Base-by-base conservation (phyloP, 1,140 invertebrate genomes). In the Berghia stephanieae region DNA sequence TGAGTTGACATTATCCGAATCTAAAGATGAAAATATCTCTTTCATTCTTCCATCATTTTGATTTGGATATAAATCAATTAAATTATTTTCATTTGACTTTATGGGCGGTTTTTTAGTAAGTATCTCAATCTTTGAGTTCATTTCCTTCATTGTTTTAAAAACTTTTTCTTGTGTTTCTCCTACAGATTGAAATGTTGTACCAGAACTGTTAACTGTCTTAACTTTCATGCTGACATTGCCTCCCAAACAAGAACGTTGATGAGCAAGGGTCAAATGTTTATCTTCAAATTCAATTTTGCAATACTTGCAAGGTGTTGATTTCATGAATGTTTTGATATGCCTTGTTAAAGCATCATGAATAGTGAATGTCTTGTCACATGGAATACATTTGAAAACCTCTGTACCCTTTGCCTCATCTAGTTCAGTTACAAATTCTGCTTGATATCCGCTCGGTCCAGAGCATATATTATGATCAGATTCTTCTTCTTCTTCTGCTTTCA, bases 231-330 rank as follows among this genome's bases (percentile, higher is more conserved):
- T 16, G 10, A 63, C 18, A 34, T 52, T 10, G 2, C 24, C 27
- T 18, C 74, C 74, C 0, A 76, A 34, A 68, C 74, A 76, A 18
- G 74, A 76, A 2, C 74, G 3, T 43, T 75, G 73, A 36, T 67
- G 74, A 44, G 21, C 42, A 0, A 67, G 46, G 42, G 60, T 49
- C 44, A 76, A 21, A 31, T 76, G 74, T 31, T 76, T 76, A 34
- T 76, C 63, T 43, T 76, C 74, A 68, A 76, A 76, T 34, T 49
- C 24, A 24, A 34, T n/a, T n/a, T 36, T 38, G 34, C 74, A 76
- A 63, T 76, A 68, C 44, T 68, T 76, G 42, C 74, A 76, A 16
- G 74, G 5, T 1, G 74, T 76, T 10, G 42, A 5, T 38, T 24
- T 43, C 1, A 63, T 27, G 36, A 76, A 76, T 27, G 74, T 76